These are phyloP conservation scores for Ranitomeya variabilis DNA, from an alignment of 2,113 vertebrate genomes.

Conservation along the genomic window DNA sequence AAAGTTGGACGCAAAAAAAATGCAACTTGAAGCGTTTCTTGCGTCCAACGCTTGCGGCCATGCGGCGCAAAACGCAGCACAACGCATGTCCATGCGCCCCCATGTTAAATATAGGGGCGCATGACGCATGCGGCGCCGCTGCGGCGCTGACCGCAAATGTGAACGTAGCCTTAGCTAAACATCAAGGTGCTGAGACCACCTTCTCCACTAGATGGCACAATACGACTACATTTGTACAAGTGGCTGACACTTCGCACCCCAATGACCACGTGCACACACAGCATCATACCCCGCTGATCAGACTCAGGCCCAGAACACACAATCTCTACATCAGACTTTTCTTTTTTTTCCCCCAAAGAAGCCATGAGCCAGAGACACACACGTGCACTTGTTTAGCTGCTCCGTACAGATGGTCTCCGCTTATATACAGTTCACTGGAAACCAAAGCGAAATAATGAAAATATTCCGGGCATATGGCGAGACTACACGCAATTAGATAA, in stretches of 20 bases:
- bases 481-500: conserved; percentile 29
- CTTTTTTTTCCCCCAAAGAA: background rate
- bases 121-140: no score
- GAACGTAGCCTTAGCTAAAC: no score
- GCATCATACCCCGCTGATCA: background rate
- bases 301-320: background rate
- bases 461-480: conserved; percentile 19
- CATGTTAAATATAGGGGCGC: no score
- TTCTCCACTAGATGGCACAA: conserved; percentile 23
- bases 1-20: no score
- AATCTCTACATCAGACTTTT: background rate
- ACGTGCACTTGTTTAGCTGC: conserved; percentile 19
- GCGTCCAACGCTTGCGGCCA: no score
- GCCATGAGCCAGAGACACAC: background rate
- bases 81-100: no score
- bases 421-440: background rate
- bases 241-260: background rate
- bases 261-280: background rate
- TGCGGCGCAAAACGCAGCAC: no score
- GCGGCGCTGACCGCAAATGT: no score
- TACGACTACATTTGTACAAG: background rate
- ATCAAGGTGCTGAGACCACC: no score
- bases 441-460: conserved; percentile 26
- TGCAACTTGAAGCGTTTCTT: no score
- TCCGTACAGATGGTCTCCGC: conserved; percentile 42